Conservation (phyloP, 1,140 invertebrate species). For the Heliconius nattereri region DNA sequence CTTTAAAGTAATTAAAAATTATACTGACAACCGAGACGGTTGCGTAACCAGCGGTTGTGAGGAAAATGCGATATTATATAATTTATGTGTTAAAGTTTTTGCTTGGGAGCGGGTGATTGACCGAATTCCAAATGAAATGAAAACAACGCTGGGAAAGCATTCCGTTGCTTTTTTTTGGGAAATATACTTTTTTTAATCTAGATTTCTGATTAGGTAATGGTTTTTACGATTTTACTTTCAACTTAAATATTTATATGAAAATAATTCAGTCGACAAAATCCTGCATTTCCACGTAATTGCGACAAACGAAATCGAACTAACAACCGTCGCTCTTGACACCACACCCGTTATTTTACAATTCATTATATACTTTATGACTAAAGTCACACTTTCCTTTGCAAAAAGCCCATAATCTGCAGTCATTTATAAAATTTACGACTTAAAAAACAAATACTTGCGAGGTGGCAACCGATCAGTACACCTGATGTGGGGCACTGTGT, state of each 20-base stretch:
- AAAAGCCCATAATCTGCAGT: conserved; percentile 26
- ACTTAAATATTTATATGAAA: neutral
- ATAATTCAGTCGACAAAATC: neutral
- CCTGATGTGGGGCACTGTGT: conserved; percentile 44
- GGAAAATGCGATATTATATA: conserved; percentile 36
- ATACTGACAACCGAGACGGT: conserved; percentile 34
- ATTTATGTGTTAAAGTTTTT: conserved; percentile 30
- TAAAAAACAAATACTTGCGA: conserved; percentile 45
- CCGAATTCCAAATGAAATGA: neutral
- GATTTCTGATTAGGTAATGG: no score
- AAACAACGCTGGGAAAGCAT: neutral
- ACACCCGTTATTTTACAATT: neutral
- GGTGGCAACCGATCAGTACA: conserved; percentile 35
- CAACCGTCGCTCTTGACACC: neutral
- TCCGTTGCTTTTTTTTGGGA: neutral
- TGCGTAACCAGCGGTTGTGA: conserved; percentile 48
- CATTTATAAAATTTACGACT: conserved; percentile 45
- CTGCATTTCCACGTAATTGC: neutral
- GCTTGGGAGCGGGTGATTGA: conserved; percentile 1
- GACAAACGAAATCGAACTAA: neutral
- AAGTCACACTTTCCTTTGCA: conserved; percentile 19
- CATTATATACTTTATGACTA: neutral
- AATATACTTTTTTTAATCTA: neutral
- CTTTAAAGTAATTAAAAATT: conserved; percentile 53
- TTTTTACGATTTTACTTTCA: neutral